Conservation (phyloP, 2,888 invertebrate species). For the Glyphotaelius pellucidus region DNA sequence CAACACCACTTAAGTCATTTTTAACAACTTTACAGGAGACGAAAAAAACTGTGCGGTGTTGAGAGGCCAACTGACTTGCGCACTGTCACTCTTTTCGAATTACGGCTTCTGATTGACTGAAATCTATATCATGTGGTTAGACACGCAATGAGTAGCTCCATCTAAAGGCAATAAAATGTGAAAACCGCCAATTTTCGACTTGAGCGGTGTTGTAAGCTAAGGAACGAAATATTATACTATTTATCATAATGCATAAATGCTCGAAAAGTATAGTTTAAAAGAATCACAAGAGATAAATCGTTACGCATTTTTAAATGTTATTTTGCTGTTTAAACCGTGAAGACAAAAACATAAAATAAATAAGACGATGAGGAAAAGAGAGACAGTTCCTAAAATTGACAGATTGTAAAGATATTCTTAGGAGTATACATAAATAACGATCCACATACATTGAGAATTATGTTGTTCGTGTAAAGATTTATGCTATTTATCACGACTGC, state of each 20-base stretch:
- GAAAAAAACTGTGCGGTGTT: no score
- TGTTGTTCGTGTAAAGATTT: not conserved
- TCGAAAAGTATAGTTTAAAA: not conserved
- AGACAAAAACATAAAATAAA: no score
- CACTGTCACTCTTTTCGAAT: no score
- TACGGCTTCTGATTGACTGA: no score
- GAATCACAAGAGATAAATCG: not conserved
- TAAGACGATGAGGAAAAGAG: not conserved
- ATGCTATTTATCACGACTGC: not conserved
- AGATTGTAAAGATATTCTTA: not conserved
- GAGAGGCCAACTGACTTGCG: no score
- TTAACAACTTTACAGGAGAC: no score
- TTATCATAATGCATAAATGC: not conserved
- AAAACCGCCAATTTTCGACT: no score
- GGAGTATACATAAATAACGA: not conserved
- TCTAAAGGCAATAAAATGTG: no score
- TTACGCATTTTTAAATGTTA: not conserved
- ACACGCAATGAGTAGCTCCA: no score
- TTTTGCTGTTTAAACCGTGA: not conserved
- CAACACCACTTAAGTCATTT: no score
- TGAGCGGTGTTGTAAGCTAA: no score
- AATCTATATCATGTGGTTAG: no score
- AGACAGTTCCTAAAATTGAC: not conserved
- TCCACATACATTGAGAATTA: not conserved
- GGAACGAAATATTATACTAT: not conserved